phyloP scores from a whole-genome alignment of 2,888 invertebrate genomes.

The Horisme vitalbata region DNA sequence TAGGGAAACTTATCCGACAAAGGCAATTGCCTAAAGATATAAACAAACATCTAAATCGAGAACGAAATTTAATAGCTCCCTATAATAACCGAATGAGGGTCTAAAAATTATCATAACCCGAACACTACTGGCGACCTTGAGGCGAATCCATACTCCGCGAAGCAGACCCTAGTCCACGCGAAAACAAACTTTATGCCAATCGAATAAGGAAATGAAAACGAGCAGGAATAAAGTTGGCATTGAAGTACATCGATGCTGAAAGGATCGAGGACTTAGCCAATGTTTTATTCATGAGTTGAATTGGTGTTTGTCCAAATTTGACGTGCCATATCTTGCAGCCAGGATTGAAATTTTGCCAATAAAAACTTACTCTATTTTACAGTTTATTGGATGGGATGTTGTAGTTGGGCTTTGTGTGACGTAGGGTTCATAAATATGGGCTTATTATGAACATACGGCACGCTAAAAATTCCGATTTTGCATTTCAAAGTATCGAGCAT shows the following conservation, averaged over 20 bases:
- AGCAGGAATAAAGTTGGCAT: slow-evolving; percentile 30
- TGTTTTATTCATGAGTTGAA: slow-evolving; percentile 69
- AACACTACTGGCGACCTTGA: slow-evolving; percentile 51
- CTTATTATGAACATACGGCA: slow-evolving; percentile 4
- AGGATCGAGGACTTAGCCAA: slow-evolving; percentile 48
- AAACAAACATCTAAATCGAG: slow-evolving; percentile 50
- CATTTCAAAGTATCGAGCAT: background rate
- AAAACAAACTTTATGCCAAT: slow-evolving; percentile 22
- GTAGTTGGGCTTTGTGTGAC: slow-evolving; percentile 26
- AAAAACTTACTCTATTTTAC: slow-evolving; percentile 42
- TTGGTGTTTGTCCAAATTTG: slow-evolving; percentile 75
- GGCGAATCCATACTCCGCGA: slow-evolving; percentile 37
- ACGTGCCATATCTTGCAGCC: slow-evolving; percentile 59
- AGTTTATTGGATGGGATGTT: slow-evolving; percentile 33
- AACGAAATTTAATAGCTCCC: slow-evolving; percentile 53
- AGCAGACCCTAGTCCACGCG: background rate
- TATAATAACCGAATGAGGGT: slow-evolving; percentile 57
- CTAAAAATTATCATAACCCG: slow-evolving; percentile 60
- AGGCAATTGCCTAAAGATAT: slow-evolving; percentile 37
- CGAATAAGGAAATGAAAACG: slow-evolving; percentile 23
- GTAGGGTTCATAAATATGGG: slow-evolving; percentile 5
- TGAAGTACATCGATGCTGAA: slow-evolving; percentile 48
- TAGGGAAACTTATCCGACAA: slow-evolving; percentile 26
- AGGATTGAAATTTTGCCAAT: slow-evolving; percentile 56
- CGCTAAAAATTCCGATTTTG: too few species aligned